phyloP scores from a whole-genome alignment of 2,888 invertebrate genomes.

The Watsonalla cultraria region DNA sequence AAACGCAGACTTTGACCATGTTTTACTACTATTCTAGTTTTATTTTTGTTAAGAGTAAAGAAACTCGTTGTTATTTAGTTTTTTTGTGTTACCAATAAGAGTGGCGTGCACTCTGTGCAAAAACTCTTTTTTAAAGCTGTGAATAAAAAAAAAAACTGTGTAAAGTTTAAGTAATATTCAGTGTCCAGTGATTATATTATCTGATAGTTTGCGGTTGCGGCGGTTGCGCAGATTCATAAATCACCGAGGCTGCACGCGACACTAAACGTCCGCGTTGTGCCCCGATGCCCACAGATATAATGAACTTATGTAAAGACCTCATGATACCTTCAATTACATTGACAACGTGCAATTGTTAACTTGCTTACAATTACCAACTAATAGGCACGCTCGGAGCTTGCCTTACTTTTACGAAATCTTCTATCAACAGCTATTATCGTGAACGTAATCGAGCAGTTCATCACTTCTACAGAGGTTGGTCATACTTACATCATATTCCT shows the following conservation, averaged over 20 bases:
- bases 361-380: conserved; percentile 37
- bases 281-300: conserved; percentile 24
- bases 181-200: neutral
- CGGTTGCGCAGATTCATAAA: conserved; percentile 27
- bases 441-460: conserved; percentile 20
- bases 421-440: conserved; percentile 36
- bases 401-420: conserved; percentile 41
- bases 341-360: conserved; percentile 61
- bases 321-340: conserved; percentile 63
- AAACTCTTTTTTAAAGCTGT: too few relatives aligned
- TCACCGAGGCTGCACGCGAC: conserved; percentile 33
- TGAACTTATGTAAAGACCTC: conserved; percentile 49
- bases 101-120: too few relatives aligned
- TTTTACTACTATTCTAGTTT: too few relatives aligned
- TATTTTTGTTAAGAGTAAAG: too few relatives aligned
- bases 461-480: conserved; percentile 22
- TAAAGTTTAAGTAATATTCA: neutral
- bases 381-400: conserved; percentile 21
- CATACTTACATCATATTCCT: neutral
- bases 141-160: too few relatives aligned
- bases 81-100: too few relatives aligned
- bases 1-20: too few relatives aligned
- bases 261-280: conserved; percentile 26
- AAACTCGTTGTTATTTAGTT: too few relatives aligned
- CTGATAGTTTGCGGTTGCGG: conserved; percentile 3